phyloP scores from a whole-genome alignment of 2,113 vertebrate genomes.

The Semnornis frantzii region DNA sequence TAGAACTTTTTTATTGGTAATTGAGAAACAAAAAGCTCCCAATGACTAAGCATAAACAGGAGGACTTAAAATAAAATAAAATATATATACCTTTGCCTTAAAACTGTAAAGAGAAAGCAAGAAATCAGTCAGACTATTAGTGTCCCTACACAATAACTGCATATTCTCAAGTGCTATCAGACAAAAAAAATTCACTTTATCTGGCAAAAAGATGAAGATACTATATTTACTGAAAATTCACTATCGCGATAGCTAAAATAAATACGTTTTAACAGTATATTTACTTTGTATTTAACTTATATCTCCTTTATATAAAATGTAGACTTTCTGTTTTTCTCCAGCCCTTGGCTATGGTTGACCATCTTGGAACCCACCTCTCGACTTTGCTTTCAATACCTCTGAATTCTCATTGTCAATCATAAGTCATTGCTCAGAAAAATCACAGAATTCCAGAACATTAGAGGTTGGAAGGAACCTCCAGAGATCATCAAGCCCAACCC shows the following conservation, averaged over 20 bases:
- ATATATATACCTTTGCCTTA: not conserved
- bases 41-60: not conserved
- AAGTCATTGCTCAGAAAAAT: not conserved
- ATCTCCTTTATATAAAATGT: not conserved
- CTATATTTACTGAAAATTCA: not conserved
- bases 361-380: not conserved
- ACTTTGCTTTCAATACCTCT: not conserved
- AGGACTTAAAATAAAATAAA: not conserved
- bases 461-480: too few relatives aligned
- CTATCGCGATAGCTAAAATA: not conserved
- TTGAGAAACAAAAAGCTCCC: not conserved
- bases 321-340: not conserved
- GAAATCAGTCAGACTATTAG: not conserved
- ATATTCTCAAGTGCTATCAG: not conserved
- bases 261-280: not conserved
- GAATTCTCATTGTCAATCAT: not conserved
- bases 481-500: too few relatives aligned
- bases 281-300: not conserved
- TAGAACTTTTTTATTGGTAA: not conserved
- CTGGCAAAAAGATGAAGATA: not conserved
- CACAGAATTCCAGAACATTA: too few relatives aligned
- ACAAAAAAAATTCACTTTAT: not conserved
- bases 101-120: not conserved
- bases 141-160: not conserved
- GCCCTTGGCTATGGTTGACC: not conserved